Evolutionary conservation across 2,888 invertebrate genomes (phyloP).

Genomic region (Heliconius ismenius): DNA sequence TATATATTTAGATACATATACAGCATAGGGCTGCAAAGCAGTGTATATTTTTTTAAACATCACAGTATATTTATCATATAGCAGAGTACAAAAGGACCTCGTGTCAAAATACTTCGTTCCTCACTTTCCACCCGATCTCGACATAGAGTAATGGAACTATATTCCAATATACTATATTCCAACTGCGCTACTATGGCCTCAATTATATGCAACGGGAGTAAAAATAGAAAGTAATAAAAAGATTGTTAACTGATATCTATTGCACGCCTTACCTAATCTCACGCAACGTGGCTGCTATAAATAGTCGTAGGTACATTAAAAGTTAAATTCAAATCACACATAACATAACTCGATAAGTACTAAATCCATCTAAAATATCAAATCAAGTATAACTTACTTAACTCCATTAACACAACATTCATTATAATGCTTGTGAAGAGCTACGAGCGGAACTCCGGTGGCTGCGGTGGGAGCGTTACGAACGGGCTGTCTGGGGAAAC

Average conservation of each 20-base stretch:
- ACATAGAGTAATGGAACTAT: too few relatives aligned
- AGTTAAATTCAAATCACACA: slow-evolving; percentile 6
- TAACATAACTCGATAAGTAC: background rate
- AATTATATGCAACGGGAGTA: too few relatives aligned
- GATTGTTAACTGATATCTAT: background rate
- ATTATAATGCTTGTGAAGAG: slow-evolving; percentile 26
- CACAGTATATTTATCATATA: too few relatives aligned
- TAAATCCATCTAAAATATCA: background rate
- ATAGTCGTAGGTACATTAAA: background rate
- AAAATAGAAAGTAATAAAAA: too few relatives aligned
- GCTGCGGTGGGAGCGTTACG: slow-evolving; percentile 26
- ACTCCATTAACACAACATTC: slow-evolving; percentile 29
- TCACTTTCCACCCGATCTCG: too few relatives aligned
- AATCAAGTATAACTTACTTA: slow-evolving; percentile 28
- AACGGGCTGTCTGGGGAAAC: slow-evolving; percentile 24
- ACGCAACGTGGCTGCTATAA: background rate
- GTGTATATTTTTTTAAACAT: too few relatives aligned
- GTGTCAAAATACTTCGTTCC: too few relatives aligned
- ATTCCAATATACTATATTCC: too few relatives aligned
- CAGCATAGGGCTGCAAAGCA: too few relatives aligned
- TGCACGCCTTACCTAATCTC: background rate
- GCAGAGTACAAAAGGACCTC: too few relatives aligned
- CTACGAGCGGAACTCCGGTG: slow-evolving; percentile 14
- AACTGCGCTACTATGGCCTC: too few relatives aligned
- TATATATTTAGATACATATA: too few relatives aligned